A percentile compares a stretch with the other conserved stretches of the same genome.
These are phyloP conservation scores for Muntiacus muntjak DNA, from an alignment of 2,113 vertebrate species.

Conservation along the genomic window DNA sequence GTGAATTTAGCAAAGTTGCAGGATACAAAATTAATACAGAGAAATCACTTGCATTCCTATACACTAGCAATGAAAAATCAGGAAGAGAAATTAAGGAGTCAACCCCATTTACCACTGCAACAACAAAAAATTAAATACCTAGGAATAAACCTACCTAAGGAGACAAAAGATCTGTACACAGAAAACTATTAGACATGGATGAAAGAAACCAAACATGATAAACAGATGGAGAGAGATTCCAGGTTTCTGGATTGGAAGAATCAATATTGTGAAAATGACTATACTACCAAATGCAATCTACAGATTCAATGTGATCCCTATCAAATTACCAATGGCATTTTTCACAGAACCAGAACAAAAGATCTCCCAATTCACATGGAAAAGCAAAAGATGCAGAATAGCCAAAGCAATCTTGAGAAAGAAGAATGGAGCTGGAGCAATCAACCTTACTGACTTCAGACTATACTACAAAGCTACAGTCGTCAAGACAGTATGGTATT, in stretches of 20 bases:
- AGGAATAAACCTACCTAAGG: neutral
- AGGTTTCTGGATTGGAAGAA: neutral
- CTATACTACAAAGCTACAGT: neutral
- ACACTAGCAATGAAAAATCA: neutral
- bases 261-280: neutral
- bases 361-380: neutral
- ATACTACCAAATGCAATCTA: neutral
- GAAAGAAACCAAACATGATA: neutral
- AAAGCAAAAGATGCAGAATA: neutral
- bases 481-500: neutral
- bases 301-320: neutral
- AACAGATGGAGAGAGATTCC: neutral
- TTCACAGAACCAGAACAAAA: neutral
- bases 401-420: neutral
- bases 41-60: neutral
- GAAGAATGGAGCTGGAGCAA: neutral
- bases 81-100: neutral
- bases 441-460: neutral
- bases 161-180: neutral
- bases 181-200: neutral
- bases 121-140: neutral
- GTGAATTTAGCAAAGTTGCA: neutral
- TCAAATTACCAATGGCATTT: neutral
- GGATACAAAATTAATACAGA: neutral
- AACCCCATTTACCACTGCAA: neutral